A percentile compares a stretch with the other conserved stretches of the same genome.
These are phyloP conservation scores for Diprion similis DNA, from an alignment of 1,140 invertebrate species.

Conservation along the genomic window DNA sequence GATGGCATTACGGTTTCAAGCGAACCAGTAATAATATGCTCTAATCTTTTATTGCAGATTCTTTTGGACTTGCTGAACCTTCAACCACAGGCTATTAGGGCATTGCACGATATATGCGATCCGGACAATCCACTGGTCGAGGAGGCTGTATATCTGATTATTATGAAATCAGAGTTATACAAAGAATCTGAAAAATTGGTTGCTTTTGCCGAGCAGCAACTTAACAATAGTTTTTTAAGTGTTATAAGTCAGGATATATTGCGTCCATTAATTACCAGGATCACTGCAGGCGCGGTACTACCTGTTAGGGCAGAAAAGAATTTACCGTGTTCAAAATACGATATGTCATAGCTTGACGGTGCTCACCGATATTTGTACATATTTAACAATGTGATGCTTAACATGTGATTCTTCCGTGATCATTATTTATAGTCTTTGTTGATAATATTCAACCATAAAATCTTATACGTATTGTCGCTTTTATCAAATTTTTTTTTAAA, in stretches of 20 bases:
- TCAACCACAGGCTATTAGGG: constrained; percentile 39
- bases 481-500: no score
- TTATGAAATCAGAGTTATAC: constrained; percentile 39
- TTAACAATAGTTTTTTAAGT: constrained; percentile 37
- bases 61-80: constrained; percentile 43
- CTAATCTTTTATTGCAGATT: constrained; percentile 40
- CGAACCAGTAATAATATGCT: constrained; percentile 5
- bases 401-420: no score
- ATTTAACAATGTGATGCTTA: no score
- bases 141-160: constrained; percentile 46
- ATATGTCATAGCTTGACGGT: not conserved
- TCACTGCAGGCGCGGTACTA: constrained; percentile 47
- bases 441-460: no score
- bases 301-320: constrained; percentile 39
- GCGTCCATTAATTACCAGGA: constrained; percentile 45
- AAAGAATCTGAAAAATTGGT: constrained; percentile 16
- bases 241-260: constrained; percentile 45
- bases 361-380: no score
- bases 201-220: constrained; percentile 39
- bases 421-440: no score
- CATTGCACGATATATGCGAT: constrained; percentile 53
- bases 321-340: constrained; percentile 24
- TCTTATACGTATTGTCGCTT: no score
- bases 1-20: not conserved
- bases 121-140: constrained; percentile 42